These are phyloP conservation scores for Lepilemur ruficaudatus DNA, from an alignment of 2,797 vertebrate species.

Conservation along the genomic window DNA sequence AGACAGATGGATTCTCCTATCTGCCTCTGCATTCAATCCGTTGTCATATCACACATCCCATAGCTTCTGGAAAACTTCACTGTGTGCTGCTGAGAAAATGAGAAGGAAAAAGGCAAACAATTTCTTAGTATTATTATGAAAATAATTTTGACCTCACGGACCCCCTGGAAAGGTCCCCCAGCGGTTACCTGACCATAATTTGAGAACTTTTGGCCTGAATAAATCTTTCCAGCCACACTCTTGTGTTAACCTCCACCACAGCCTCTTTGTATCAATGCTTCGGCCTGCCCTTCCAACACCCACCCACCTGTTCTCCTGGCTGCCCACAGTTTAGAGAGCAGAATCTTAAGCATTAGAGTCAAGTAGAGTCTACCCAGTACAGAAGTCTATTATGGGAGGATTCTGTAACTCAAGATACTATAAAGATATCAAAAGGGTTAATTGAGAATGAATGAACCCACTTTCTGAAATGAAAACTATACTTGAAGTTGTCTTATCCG, in stretches of 20 bases:
- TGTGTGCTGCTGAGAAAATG: constrained; percentile 33
- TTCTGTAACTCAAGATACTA: background rate
- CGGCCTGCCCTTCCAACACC: background rate
- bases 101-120: constrained; percentile 55
- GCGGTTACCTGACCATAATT: constrained; percentile 38
- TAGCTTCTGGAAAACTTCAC: constrained; percentile 59
- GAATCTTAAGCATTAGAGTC: background rate
- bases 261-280: background rate
- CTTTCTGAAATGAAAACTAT: constrained; percentile 19
- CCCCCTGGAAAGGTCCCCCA: background rate
- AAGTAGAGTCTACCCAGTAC: background rate
- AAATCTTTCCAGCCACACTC: background rate
- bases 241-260: background rate
- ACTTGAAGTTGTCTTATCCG: background rate
- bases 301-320: background rate
- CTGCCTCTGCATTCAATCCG: constrained; percentile 57
- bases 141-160: constrained; percentile 61
- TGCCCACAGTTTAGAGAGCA: background rate
- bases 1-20: constrained; percentile 56
- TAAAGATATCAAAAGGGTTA: background rate
- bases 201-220: constrained; percentile 24
- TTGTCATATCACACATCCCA: constrained; percentile 54
- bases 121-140: constrained; percentile 60
- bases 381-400: background rate
- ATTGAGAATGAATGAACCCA: background rate